A percentile compares a stretch with the other conserved stretches of the same genome.
Conservation (phyloP, 2,888 invertebrate genomes). For the Mesoligia furuncula region DNA sequence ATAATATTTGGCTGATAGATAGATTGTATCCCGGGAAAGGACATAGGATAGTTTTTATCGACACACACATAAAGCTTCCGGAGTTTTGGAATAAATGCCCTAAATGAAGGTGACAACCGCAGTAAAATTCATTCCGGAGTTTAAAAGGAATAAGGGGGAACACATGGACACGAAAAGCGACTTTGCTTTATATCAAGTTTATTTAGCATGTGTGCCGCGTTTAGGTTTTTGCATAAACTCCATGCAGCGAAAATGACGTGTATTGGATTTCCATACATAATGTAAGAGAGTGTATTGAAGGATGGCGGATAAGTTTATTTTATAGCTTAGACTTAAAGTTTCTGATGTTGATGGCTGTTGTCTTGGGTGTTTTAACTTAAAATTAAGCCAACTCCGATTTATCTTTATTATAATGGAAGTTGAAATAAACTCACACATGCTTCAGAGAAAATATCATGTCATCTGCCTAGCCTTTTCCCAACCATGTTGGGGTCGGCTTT, state of each 20-base stretch:
- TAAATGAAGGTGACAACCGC: neutral
- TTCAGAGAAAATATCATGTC: neutral
- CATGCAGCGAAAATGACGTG: constrained; percentile 49
- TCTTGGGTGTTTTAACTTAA: constrained; percentile 2
- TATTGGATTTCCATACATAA: constrained; percentile 59
- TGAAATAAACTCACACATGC: neutral
- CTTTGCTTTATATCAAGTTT: neutral
- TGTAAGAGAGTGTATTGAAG: constrained; percentile 43
- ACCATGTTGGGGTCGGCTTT: no score
- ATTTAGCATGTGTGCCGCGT: constrained; percentile 35
- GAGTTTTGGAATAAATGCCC: neutral
- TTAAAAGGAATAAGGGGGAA: neutral
- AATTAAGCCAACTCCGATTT: neutral
- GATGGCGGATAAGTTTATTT: constrained; percentile 30
- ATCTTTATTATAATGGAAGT: neutral
- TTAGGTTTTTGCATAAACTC: constrained; percentile 50
- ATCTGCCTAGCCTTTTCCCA: no score
- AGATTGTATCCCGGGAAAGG: no score
- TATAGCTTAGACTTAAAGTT: constrained; percentile 10
- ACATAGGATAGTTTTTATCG: no score
- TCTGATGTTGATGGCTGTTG: neutral
- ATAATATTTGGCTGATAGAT: no score
- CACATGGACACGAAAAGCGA: neutral
- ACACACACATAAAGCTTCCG: no score
- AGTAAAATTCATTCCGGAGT: neutral